phyloP scores from a whole-genome alignment of 37 sponge, comb jelly and placozoan species.

The Oopsacas minuta region DNA sequence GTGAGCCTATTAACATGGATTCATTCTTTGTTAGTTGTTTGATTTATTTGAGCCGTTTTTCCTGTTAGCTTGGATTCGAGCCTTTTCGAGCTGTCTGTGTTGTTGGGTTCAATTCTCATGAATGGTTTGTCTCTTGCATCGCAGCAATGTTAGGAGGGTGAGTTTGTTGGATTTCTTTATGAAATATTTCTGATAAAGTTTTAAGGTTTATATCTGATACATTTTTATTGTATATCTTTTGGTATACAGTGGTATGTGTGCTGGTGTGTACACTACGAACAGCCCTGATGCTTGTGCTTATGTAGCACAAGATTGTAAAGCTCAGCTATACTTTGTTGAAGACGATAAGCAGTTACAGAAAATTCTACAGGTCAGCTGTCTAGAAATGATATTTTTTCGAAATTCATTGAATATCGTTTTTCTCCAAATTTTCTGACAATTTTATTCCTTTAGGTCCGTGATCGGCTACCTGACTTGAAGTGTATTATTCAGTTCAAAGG shows the following conservation, averaged over 20 bases:
- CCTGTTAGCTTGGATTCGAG: constrained; percentile 48
- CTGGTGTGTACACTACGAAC: constrained; percentile 63
- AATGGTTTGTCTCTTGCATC: constrained; percentile 51
- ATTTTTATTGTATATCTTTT: no score
- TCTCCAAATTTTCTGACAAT: neutral
- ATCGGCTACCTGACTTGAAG: constrained; percentile 67
- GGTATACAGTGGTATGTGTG: constrained; percentile 51
- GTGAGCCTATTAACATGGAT: neutral
- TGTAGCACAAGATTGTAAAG: constrained; percentile 38
- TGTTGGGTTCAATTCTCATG: constrained; percentile 58
- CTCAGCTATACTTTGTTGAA: constrained; percentile 58
- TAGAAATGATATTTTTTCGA: neutral
- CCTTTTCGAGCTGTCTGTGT: constrained; percentile 43
- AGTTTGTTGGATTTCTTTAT: neutral
- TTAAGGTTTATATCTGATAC: neutral
- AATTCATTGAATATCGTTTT: neutral
- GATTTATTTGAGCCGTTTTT: neutral
- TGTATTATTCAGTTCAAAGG: constrained; percentile 89
- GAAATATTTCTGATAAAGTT: neutral
- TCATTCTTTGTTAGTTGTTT: neutral
- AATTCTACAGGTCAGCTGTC: constrained; percentile 47
- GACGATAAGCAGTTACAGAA: constrained; percentile 64
- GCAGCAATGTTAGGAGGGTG: constrained; percentile 67
- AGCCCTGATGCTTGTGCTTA: constrained; percentile 59
- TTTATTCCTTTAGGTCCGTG: constrained; percentile 48